phyloP scores from a whole-genome alignment of 2,797 vertebrate genomes.

The Oceanodroma leucorhoa region DNA sequence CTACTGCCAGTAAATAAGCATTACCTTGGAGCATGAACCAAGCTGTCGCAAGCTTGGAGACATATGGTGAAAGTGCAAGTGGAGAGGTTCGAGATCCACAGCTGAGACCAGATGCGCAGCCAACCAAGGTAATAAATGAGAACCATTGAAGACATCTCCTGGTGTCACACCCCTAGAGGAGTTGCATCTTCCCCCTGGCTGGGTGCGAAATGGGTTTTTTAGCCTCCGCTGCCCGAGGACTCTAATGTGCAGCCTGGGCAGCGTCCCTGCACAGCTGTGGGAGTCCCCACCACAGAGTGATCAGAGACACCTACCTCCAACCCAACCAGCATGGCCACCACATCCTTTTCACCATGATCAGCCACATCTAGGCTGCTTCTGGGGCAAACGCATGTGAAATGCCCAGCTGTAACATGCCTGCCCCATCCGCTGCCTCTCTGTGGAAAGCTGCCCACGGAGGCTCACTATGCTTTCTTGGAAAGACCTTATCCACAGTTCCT shows the following conservation, averaged over 20 bases:
- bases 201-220: neutral
- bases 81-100: neutral
- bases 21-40: constrained; percentile 7
- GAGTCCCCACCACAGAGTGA: neutral
- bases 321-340: neutral
- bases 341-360: neutral
- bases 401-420: accelerated
- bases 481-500: neutral
- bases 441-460: neutral
- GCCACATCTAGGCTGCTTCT: neutral
- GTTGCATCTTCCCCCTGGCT: neutral
- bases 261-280: accelerated
- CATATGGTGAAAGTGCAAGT: neutral
- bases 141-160: neutral
- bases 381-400: neutral
- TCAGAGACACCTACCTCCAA: neutral
- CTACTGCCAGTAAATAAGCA: constrained; percentile 60
- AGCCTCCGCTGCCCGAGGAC: neutral
- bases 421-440: too few relatives aligned
- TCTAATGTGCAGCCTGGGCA: neutral
- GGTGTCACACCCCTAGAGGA: accelerated
- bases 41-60: constrained; percentile 25
- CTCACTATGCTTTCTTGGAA: neutral
- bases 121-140: neutral
- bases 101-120: neutral